Conservation (phyloP, 2,888 invertebrate species). For the Arctia plantaginis region DNA sequence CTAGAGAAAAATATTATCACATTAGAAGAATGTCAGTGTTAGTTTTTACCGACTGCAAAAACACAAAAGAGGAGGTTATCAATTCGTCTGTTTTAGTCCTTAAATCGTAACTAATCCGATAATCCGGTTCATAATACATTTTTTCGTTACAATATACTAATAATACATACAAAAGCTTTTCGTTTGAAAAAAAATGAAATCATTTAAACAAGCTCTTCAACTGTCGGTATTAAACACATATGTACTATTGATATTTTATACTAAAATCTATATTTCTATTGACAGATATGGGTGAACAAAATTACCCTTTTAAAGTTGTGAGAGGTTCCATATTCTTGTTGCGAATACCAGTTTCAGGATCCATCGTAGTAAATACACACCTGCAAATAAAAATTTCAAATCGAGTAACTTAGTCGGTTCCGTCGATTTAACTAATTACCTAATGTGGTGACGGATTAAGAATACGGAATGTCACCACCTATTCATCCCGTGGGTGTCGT, state of each 20-base stretch:
- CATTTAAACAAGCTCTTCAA: too few species aligned
- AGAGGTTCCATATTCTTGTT: constrained; percentile 37
- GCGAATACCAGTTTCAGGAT: not conserved
- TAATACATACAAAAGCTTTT: too few species aligned
- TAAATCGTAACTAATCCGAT: too few species aligned
- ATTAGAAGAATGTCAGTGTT: not conserved
- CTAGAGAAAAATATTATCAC: not conserved
- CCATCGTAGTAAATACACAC: constrained; percentile 50
- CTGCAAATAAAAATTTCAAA: not conserved
- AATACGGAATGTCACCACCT: too few species aligned
- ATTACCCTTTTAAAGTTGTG: constrained; percentile 10
- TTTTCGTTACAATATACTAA: too few species aligned
- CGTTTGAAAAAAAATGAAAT: too few species aligned
- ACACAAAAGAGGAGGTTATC: too few species aligned
- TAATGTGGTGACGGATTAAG: too few species aligned
- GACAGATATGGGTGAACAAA: not conserved
- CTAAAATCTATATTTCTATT: not conserved
- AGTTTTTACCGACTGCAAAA: not conserved
- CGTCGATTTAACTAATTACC: not conserved
- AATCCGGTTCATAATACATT: too few species aligned
- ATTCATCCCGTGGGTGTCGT: too few species aligned
- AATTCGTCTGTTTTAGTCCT: too few species aligned
- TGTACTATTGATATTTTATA: not conserved
- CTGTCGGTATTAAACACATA: too few species aligned
- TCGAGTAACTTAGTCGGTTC: not conserved